Conservation (phyloP, 2,113 vertebrate species). For the Sigmodon hispidus region DNA sequence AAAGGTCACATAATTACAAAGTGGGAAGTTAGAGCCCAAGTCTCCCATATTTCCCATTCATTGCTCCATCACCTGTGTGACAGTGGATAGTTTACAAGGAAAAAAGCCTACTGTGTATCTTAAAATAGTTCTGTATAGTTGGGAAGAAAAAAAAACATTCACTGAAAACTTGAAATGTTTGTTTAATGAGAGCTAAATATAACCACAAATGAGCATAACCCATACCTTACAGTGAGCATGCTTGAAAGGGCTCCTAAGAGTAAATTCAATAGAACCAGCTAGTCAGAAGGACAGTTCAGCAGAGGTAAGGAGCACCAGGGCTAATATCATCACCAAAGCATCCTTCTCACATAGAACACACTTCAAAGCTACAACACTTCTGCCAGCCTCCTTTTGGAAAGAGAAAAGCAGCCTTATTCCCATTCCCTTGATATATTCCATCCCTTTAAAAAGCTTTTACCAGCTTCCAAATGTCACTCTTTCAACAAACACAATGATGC, state of each 20-base stretch:
- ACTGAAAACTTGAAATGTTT: background rate
- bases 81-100: background rate
- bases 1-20: constrained; percentile 3
- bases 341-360: background rate
- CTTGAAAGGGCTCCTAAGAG: background rate
- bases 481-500: background rate
- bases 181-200: background rate
- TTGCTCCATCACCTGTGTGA: background rate
- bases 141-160: constrained; percentile 14
- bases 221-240: background rate
- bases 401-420: background rate
- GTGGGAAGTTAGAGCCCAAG: background rate
- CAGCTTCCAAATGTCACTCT: background rate
- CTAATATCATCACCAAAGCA: background rate
- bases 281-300: rapidly evolving
- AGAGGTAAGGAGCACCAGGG: background rate
- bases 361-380: background rate
- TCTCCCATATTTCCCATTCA: background rate
- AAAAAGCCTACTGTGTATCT: background rate
- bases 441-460: background rate
- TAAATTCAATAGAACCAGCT: background rate
- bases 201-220: background rate
- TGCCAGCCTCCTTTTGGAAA: background rate
- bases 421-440: background rate
- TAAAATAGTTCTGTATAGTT: background rate